Evolutionary conservation across 2,113 vertebrate genomes (phyloP).

Genomic region (Aptenodytes patagonicus): DNA sequence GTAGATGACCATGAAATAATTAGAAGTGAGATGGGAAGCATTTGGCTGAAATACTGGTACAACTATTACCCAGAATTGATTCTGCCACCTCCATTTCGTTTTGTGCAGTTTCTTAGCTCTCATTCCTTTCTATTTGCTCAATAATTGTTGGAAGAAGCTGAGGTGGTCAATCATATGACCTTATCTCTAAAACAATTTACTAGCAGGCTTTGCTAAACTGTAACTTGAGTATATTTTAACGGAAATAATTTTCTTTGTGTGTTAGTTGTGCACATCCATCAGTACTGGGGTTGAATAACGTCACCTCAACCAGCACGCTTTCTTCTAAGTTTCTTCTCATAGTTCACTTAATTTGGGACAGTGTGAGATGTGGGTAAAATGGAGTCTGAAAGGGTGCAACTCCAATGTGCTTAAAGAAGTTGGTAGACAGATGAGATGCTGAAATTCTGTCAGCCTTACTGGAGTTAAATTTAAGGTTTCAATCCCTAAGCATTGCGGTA

Average conservation of each 20-base stretch:
- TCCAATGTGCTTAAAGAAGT: rapidly evolving
- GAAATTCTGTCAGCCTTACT: neutral
- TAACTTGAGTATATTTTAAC: neutral
- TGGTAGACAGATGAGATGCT: neutral
- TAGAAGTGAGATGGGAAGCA: neutral
- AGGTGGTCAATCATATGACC: neutral
- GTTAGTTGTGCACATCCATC: neutral
- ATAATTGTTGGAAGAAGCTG: neutral
- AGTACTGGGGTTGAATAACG: neutral
- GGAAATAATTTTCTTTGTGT: neutral
- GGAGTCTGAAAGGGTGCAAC: neutral
- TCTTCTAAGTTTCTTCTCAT: neutral
- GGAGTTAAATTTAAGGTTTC: neutral
- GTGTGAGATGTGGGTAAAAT: neutral
- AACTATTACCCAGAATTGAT: neutral
- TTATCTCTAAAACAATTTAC: neutral
- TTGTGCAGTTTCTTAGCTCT: neutral
- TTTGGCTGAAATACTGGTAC: neutral
- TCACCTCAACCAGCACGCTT: rapidly evolving
- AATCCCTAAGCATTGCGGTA: rapidly evolving
- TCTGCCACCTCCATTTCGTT: neutral
- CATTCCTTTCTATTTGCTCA: neutral
- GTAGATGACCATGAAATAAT: neutral
- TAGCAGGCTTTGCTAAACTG: neutral
- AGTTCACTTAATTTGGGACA: neutral